Evolutionary conservation across 1,140 invertebrate genomes (phyloP), one percentile per base, ranked within the genome.

Genomic region (Drosophila grimshawi): DNA sequence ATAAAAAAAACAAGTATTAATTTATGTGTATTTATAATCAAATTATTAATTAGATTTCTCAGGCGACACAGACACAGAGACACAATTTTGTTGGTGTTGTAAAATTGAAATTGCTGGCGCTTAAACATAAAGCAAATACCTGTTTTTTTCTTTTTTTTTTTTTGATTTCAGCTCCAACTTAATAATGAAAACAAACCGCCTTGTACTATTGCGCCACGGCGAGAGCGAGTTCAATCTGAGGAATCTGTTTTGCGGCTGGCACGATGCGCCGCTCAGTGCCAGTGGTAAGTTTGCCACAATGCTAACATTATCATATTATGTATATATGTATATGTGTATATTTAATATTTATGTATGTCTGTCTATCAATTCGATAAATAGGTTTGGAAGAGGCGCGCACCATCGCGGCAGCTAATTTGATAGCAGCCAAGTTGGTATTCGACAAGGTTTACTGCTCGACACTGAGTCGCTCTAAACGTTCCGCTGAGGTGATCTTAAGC

Each of bases 171-270:
- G 85, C 19, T 70, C 71, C 30, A 80, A 68, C 19, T 49, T 68
- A n/a, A 79, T 69, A 56, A 75, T 76, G 62, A 80, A 79, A 63
- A 78, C 80, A 7, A 90, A 80, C 56, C 76, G 79, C 29, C 93
- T 96, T 82, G 94, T 95, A 37, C 94, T 96, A 92, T 92, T 96
- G 30, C 93, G 96, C 48, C 96, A 96, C 78, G 95, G 96, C n/a
- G 95, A 96, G 91, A 96, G 95, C 82, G 95, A 95, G 90, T 96
- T 95, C 93, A 96, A 96, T 83, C 91, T 95, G 78, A 93, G 94
- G 73, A 96, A 96, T 86, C 86, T 94, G 56, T 96, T 96, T 85
- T 96, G 95, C 86, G 96, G 96, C 5, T 96, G 96, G 96, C 94
- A 93, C 75, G 95, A 95, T 83, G 94, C 94, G 2, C 90, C 94